Evolutionary conservation across 2,113 vertebrate genomes (phyloP).

Genomic region (Psophia crepitans): DNA sequence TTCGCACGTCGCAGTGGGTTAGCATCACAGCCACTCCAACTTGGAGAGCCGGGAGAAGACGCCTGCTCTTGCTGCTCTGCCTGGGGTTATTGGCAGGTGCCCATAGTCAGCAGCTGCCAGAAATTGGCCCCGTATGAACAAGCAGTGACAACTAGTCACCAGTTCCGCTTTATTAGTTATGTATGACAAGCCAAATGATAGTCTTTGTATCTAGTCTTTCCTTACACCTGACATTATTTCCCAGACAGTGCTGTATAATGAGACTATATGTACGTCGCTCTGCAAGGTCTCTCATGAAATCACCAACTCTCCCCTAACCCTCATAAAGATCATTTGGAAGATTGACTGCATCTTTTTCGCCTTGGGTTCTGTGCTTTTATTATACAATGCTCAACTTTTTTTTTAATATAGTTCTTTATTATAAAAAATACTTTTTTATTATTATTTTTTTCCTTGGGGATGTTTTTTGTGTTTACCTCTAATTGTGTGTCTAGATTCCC

Average conservation of each 20-base stretch:
- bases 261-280: background rate
- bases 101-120: background rate
- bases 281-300: background rate
- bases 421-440: constrained; percentile 39
- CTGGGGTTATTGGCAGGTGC: background rate
- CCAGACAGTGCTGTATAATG: constrained; percentile 11
- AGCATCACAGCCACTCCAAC: background rate
- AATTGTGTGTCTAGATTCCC: constrained; percentile 36
- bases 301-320: background rate
- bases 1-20: background rate
- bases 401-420: constrained; percentile 55
- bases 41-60: background rate
- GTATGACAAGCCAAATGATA: constrained; percentile 7
- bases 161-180: constrained; percentile 1
- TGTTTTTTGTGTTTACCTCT: constrained; percentile 20
- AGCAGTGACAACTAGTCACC: background rate
- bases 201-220: background rate
- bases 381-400: constrained; percentile 4
- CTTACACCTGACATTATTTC: background rate
- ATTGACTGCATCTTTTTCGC: constrained; percentile 36
- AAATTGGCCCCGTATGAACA: background rate
- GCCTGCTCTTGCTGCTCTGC: background rate
- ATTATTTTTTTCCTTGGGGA: constrained; percentile 33
- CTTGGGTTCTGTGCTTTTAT: constrained; percentile 58
- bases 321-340: constrained; percentile 12